phyloP scores from a whole-genome alignment of 2,113 vertebrate species.

The Tor tambroides region DNA sequence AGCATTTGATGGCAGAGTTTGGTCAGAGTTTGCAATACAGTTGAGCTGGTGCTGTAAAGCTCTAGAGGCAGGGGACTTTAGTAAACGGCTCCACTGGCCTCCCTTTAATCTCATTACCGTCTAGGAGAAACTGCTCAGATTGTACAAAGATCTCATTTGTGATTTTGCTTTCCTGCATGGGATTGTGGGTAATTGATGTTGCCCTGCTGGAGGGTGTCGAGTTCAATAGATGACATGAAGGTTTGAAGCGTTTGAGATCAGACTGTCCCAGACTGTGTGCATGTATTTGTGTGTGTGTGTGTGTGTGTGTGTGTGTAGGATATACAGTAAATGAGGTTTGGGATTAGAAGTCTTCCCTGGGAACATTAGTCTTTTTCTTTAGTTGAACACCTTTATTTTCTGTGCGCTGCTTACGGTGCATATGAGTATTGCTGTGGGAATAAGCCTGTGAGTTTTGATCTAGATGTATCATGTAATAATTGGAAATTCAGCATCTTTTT shows the following conservation, averaged over 20 bases:
- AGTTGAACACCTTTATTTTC: neutral
- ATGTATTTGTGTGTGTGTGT: neutral
- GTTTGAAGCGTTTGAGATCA: neutral
- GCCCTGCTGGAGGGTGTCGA: neutral
- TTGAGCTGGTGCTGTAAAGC: neutral
- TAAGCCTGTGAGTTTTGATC: neutral
- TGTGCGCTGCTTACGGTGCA: neutral
- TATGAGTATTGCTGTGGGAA: neutral
- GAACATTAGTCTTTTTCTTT: slow-evolving; percentile 19
- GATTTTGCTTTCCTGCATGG: neutral
- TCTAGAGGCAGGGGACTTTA: neutral
- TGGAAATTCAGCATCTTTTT: neutral
- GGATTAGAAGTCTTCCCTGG: slow-evolving; percentile 28
- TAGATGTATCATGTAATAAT: neutral
- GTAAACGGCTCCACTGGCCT: neutral
- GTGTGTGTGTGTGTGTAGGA: neutral
- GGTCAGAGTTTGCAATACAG: neutral
- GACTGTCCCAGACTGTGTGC: neutral
- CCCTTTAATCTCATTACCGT: neutral
- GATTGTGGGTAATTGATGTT: slow-evolving; percentile 15
- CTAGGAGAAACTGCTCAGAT: neutral
- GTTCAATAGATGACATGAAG: neutral
- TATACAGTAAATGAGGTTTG: slow-evolving; percentile 32
- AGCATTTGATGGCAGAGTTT: neutral
- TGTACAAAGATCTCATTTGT: slow-evolving; percentile 4